These are phyloP conservation scores for Aviceda subcristata DNA, from an alignment of 2,113 vertebrate species.

Conservation along the genomic window DNA sequence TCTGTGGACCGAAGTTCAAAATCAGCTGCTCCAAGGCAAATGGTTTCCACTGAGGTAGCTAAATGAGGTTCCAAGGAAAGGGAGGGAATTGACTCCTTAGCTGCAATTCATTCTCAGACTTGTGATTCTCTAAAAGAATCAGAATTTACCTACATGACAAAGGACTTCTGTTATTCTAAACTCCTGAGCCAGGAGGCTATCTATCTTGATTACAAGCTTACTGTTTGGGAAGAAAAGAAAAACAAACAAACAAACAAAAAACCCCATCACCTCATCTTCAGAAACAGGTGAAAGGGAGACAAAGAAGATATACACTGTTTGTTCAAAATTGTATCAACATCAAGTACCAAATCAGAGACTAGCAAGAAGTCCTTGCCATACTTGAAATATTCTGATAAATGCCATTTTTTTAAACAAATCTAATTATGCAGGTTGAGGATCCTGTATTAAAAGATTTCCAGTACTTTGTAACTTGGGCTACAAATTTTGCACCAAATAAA, in stretches of 20 bases:
- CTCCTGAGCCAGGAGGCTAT: not conserved
- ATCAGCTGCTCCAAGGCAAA: not conserved
- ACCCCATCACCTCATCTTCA: not conserved
- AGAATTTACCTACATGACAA: not conserved
- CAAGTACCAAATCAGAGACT: not conserved
- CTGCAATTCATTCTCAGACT: not conserved
- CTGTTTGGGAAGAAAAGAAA: not conserved
- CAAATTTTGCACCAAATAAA: not conserved
- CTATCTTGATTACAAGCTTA: not conserved
- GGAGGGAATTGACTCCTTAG: not conserved
- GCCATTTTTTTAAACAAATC: not conserved
- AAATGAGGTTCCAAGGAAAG: not conserved
- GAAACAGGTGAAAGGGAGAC: not conserved
- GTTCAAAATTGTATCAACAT: not conserved
- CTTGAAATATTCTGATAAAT: not conserved
- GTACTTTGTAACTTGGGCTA: not conserved
- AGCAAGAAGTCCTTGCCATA: not conserved
- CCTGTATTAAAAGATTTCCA: not conserved
- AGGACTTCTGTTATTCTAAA: not conserved
- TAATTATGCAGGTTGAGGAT: not conserved
- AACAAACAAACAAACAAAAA: not conserved
- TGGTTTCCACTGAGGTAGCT: not conserved
- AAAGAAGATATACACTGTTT: not conserved
- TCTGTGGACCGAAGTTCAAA: not conserved
- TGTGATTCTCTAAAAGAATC: not conserved